Evolutionary conservation across 2,797 vertebrate species (phyloP), one percentile per base, ranked within the genome.

Genomic region (Xenentodon cancila): DNA sequence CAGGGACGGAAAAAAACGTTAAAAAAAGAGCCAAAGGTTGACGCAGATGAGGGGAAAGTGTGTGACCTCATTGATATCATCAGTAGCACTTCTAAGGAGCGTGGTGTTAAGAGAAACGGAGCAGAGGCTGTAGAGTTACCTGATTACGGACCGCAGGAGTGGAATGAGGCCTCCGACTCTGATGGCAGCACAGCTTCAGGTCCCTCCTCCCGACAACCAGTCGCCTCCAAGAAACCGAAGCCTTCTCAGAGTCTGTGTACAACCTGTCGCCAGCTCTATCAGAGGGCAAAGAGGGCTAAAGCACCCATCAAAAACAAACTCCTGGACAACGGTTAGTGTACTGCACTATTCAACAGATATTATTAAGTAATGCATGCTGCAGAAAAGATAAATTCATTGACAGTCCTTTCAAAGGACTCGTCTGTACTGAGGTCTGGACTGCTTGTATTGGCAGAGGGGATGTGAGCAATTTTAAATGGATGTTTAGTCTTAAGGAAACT

Each of bases 181-280:
- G 73, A 53, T 1, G 53, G 27, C 45, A 87, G 87, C 43, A 9
- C 78, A 4, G 64, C 5, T 0, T 90, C 91, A 22, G 91, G 89
- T 37, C 89, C 89, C 0, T 83, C 81, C 7, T 0, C 30, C 20
- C 27, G 1, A 0, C 18, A n/a, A 7, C 1, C 15, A 0, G 0
- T 12, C 30, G 11, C 46, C 9, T 8, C 42, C 2, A 15, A 52
- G 45, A 64, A 43, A 22, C 34, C 0, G 0, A 54, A 19, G 12
- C 9, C 22, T 13, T 19, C 47, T 1, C 46, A 13, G 16, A 25
- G 3, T 21, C 1, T 80, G 45, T 92, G 91, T 69, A 51, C 64
- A 0, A 53, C 44, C 48, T 92, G 91, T 54, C 22, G 9, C 16
- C 71, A 62, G 18, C 58, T 88, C 44, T 80, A 72, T 48, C 25